Evolutionary conservation across 2,888 invertebrate genomes (phyloP), one percentile per base, ranked within the genome.

Genomic region (Polietes domitor): DNA sequence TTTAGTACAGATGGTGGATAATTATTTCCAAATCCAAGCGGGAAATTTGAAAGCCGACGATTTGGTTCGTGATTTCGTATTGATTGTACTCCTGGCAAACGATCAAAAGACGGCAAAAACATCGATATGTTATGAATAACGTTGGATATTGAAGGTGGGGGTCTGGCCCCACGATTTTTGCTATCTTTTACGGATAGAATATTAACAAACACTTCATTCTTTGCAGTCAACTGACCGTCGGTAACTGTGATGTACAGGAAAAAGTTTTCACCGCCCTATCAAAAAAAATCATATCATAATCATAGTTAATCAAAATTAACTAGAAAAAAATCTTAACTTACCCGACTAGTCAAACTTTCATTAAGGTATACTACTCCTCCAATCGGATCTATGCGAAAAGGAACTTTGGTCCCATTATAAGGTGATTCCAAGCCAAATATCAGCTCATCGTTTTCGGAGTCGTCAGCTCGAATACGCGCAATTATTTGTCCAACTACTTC

Each of bases 291-390:
- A n/a, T n/a, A n/a, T n/a, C n/a, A n/a, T n/a, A n/a, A n/a, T n/a
- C 72, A 55, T 7, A 81, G 7, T 53, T 50, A 72, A 53, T 5
- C 21, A 12, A 24, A 32, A 24, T 71, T 47, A 37, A 37, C 1
- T 7, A 37, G 4, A 2, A 37, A 37, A 12, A 12, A 1, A 7
- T 7, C 1, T 37, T 3, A 65, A 92, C 94, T 94, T 93, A 97
- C 97, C 93, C 95, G 94, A 89, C 96, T 96, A 88, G 92, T 92
- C 41, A 97, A 93, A 0, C 96, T 95, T 89, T 97, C 95, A 88
- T 97, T 97, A 70, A 97, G 94, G 88, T 94, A 95, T 73, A 97
- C 96, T 5, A 95, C 94, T 37, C 97, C 97, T 0, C 95, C 96
- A 3, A 93, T 92, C 47, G 94, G 94, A 91, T 97, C 94, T 83